Evolutionary conservation across 2,797 vertebrate genomes (phyloP).

Genomic region (Halcyon badia): DNA sequence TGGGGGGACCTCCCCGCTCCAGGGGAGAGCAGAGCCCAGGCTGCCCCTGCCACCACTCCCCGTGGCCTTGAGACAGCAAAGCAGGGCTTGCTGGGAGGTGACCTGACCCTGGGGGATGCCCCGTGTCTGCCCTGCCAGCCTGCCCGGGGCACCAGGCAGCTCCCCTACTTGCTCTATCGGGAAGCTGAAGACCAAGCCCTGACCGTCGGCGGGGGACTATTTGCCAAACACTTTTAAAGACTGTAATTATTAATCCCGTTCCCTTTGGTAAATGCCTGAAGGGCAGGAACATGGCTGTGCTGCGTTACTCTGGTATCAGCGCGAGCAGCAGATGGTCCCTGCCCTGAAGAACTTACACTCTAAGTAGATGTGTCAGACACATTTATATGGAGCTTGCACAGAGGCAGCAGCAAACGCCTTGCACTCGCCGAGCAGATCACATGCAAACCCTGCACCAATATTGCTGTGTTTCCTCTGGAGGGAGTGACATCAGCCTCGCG

Average conservation of each 20-base stretch:
- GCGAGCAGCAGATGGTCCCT: neutral
- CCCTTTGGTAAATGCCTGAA: neutral
- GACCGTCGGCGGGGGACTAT: fast-evolving
- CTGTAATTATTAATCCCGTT: neutral
- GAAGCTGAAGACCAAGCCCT: neutral
- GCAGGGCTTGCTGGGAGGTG: fast-evolving
- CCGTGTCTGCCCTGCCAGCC: neutral
- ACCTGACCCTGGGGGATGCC: neutral
- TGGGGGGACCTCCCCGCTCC: neutral
- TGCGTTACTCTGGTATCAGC: neutral
- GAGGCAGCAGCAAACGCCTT: neutral
- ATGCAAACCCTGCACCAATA: neutral
- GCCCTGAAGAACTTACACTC: neutral
- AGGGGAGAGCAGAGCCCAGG: neutral
- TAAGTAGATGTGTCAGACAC: neutral
- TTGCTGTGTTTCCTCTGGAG: neutral
- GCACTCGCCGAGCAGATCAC: neutral
- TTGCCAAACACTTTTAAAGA: neutral
- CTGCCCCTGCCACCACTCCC: neutral
- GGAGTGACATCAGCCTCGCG: neutral
- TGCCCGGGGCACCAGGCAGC: neutral
- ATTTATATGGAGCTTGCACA: neutral
- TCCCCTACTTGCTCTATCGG: fast-evolving
- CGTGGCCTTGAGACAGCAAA: fast-evolving
- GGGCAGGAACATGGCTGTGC: neutral